Conservation (phyloP, 2,113 vertebrate genomes). For the Cebidichthys violaceus region DNA sequence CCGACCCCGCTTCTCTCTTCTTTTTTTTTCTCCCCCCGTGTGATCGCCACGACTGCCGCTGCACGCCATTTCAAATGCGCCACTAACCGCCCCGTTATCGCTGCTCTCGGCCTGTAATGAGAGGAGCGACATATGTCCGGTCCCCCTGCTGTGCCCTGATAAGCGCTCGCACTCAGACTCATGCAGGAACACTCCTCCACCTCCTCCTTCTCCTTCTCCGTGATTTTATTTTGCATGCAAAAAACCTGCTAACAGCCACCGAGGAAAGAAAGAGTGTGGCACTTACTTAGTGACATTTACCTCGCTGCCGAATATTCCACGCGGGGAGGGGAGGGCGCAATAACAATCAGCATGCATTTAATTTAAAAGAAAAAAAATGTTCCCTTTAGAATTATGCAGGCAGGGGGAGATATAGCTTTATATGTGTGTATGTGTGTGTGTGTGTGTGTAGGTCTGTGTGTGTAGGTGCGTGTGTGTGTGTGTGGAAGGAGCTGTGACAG, state of each 20-base stretch:
- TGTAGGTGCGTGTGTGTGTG: conserved; percentile 40
- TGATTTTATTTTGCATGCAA: conserved; percentile 53
- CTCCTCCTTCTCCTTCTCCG: neutral
- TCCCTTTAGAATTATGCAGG: conserved; percentile 57
- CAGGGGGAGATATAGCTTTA: conserved; percentile 30
- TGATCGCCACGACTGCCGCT: conserved; percentile 29
- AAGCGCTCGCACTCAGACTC: conserved; percentile 46
- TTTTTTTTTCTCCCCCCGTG: neutral
- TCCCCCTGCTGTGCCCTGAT: conserved; percentile 64
- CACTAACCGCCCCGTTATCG: conserved; percentile 65
- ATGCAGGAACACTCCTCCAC: conserved; percentile 20
- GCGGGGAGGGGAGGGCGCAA: conserved; percentile 40
- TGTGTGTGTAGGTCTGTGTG: conserved; percentile 38
- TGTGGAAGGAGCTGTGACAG: conserved; percentile 44
- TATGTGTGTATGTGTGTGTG: conserved; percentile 10
- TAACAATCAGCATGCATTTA: conserved; percentile 78
- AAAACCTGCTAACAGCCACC: conserved; percentile 56
- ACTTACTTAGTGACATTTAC: conserved; percentile 79
- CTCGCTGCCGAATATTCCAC: conserved; percentile 57
- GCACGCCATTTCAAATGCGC: conserved; percentile 47
- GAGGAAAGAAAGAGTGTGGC: conserved; percentile 64
- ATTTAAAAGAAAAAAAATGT: conserved; percentile 68
- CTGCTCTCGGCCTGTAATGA: conserved; percentile 62
- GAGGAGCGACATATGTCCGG: conserved; percentile 73
- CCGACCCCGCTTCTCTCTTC: conserved; percentile 15